Evolutionary conservation across 2,888 invertebrate genomes (phyloP).

Genomic region (Thalpophila matura): DNA sequence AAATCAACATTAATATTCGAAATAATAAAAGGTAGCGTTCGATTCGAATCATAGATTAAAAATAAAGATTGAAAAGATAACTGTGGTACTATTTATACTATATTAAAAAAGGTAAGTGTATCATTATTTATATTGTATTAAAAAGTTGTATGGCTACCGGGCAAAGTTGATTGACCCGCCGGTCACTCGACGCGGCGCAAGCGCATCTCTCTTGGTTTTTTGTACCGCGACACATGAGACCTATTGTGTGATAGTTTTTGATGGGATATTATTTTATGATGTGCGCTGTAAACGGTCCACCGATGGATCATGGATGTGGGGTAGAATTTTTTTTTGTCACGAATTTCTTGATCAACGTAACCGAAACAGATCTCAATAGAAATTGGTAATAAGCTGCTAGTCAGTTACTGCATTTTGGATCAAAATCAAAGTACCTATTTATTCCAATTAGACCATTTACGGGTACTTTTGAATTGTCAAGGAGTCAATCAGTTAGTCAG

Average conservation of each 20-base stretch:
- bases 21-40: slow-evolving; percentile 34
- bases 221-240: slow-evolving; percentile 54
- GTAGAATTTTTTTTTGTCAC: not conserved
- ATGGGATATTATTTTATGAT: slow-evolving; percentile 58
- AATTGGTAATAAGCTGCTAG: too few species aligned
- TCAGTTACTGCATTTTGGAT: too few species aligned
- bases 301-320: slow-evolving; percentile 16
- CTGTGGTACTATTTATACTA: slow-evolving; percentile 47
- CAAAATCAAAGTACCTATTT: too few species aligned
- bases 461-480: too few species aligned
- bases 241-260: slow-evolving; percentile 62
- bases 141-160: slow-evolving; percentile 80
- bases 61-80: slow-evolving; percentile 49
- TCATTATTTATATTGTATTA: slow-evolving; percentile 80
- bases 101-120: slow-evolving; percentile 68
- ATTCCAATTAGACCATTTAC: too few species aligned
- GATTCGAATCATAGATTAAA: slow-evolving; percentile 52
- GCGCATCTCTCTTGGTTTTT: slow-evolving; percentile 71
- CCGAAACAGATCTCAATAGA: too few species aligned
- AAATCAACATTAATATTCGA: slow-evolving; percentile 28
- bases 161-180: slow-evolving; percentile 80
- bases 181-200: slow-evolving; percentile 66
- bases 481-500: too few species aligned
- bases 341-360: too few species aligned
- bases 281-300: slow-evolving; percentile 26